Percentiles rank a stretch among this genome's conserved stretches.
Evolutionary conservation across 2,888 invertebrate species (phyloP).

Genomic region (Pammene fasciana): DNA sequence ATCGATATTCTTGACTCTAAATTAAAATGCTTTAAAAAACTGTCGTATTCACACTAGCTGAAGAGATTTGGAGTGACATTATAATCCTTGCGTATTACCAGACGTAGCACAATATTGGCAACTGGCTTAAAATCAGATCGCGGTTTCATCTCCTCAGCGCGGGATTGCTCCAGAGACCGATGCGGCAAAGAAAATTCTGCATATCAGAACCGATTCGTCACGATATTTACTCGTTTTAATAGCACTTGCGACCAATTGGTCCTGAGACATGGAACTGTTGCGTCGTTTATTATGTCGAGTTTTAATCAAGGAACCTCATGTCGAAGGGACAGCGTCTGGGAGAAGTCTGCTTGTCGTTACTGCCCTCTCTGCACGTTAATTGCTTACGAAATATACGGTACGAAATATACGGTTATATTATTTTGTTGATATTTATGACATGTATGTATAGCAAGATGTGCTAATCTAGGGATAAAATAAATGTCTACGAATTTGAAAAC

Average conservation of each 20-base stretch:
- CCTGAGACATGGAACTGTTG: constrained; percentile 62
- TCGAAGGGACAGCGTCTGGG: constrained; percentile 63
- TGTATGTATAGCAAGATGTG: too few species aligned
- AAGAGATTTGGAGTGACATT: neutral
- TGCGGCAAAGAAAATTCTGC: constrained; percentile 49
- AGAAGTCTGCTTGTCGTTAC: constrained; percentile 60
- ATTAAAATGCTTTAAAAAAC: too few species aligned
- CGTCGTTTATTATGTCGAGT: constrained; percentile 78
- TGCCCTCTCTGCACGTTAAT: constrained; percentile 61
- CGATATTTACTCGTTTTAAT: neutral
- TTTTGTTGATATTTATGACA: too few species aligned
- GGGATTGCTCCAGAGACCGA: constrained; percentile 63
- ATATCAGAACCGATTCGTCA: constrained; percentile 5
- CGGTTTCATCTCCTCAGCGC: constrained; percentile 62
- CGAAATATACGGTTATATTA: constrained; percentile 50
- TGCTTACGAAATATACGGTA: constrained; percentile 60
- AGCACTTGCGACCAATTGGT: constrained; percentile 5
- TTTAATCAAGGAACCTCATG: constrained; percentile 77
- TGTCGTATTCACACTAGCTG: too few species aligned
- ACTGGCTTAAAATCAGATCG: constrained; percentile 25
- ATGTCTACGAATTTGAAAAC: too few species aligned
- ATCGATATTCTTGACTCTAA: too few species aligned
- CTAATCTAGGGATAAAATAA: too few species aligned
- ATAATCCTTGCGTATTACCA: constrained; percentile 13
- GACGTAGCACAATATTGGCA: constrained; percentile 27